A percentile compares a stretch with the other conserved stretches of the same genome.
phyloP scores from a whole-genome alignment of 2,113 vertebrate species.

The Rhinopomastus cyanomelas region DNA sequence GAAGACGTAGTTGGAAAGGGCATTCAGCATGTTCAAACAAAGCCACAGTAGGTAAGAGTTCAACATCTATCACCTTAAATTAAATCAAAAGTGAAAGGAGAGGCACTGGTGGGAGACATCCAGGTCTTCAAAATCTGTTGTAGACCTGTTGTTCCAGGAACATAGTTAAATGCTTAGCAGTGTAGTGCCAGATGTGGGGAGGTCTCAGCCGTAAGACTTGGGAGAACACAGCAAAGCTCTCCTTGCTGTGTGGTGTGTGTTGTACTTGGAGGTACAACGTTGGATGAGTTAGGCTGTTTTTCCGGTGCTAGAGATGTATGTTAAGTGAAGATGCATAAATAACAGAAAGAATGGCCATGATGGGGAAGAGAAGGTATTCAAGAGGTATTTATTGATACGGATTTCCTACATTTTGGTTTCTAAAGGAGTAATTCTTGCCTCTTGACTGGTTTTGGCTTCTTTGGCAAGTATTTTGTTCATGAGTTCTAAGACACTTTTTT shows the following conservation, averaged over 20 bases:
- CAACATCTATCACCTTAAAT: conserved; percentile 33
- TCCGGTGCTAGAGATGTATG: background rate
- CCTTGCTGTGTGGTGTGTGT: rapidly evolving
- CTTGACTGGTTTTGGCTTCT: background rate
- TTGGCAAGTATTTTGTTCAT: background rate
- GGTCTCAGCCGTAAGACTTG: background rate
- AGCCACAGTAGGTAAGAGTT: background rate
- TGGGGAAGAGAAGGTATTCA: background rate
- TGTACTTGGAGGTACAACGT: background rate
- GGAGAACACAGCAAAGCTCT: background rate
- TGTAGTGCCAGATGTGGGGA: background rate
- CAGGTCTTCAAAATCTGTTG: background rate
- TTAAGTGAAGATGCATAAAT: background rate
- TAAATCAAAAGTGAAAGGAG: background rate
- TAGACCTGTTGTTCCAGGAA: background rate
- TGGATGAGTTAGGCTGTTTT: background rate
- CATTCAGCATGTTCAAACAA: background rate
- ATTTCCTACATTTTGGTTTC: background rate
- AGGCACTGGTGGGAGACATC: background rate
- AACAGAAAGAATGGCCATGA: background rate
- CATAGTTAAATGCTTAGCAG: background rate
- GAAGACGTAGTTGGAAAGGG: background rate
- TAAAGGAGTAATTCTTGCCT: background rate
- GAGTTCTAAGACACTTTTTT: background rate
- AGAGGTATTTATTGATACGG: background rate